Evolutionary conservation across 1,140 invertebrate species (phyloP).

Genomic region (Pseudomyrmex pallidus): DNA sequence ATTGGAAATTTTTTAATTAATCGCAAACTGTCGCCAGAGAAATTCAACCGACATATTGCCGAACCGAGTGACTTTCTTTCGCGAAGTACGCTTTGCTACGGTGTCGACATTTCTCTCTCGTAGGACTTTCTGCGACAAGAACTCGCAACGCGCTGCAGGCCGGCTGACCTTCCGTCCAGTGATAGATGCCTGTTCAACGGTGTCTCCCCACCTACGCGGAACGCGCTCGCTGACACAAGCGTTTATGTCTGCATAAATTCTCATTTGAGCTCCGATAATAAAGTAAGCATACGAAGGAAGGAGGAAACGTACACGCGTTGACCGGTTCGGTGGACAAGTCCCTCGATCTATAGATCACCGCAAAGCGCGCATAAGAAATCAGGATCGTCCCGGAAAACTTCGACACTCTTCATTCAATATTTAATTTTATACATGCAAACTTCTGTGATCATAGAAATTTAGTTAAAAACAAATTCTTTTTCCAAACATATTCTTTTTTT

Average conservation of each 20-base stretch:
- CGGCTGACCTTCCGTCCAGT: conserved; percentile 62
- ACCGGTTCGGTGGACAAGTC: conserved; percentile 74
- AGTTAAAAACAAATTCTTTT: too few species aligned
- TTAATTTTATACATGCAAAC: not conserved
- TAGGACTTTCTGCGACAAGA: conserved; percentile 33
- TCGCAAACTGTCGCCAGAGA: not conserved
- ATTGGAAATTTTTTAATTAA: too few species aligned
- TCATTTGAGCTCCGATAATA: conserved; percentile 83
- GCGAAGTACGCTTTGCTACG: not conserved
- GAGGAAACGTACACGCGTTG: conserved; percentile 77
- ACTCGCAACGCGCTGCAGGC: conserved; percentile 8
- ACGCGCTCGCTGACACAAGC: conserved; percentile 79
- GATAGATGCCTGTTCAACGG: conserved; percentile 76
- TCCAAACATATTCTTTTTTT: too few species aligned
- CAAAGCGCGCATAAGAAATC: conserved; percentile 63
- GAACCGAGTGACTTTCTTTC: too few species aligned
- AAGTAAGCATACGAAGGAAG: conserved; percentile 77
- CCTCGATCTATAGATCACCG: conserved; percentile 81
- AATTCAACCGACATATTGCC: not conserved
- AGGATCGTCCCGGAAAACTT: conserved; percentile 53
- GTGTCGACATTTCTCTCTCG: conserved; percentile 43
- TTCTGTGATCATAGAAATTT: too few species aligned
- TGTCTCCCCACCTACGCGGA: conserved; percentile 77
- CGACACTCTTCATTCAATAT: not conserved
- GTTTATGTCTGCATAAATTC: conserved; percentile 84